phyloP scores from a whole-genome alignment of 2,113 vertebrate genomes.

The Psilopsiagon aurifrons region DNA sequence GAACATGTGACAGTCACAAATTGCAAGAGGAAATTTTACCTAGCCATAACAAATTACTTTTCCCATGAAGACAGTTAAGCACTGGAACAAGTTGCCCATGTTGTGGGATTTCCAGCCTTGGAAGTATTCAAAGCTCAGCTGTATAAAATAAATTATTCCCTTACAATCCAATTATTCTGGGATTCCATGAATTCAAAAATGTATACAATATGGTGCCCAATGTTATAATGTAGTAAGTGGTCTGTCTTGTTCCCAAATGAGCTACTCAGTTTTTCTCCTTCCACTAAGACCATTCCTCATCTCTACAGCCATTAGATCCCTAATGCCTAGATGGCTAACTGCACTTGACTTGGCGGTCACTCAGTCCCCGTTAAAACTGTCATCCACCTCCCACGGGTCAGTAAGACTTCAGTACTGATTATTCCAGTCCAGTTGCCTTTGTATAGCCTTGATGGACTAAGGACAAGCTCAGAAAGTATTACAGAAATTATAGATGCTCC shows the following conservation, averaged over 20 bases:
- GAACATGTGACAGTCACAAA: neutral
- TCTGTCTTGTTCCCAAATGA: neutral
- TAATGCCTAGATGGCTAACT: neutral
- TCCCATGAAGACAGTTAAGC: neutral
- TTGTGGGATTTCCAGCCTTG: neutral
- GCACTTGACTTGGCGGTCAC: neutral
- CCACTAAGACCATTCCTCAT: neutral
- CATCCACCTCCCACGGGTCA: neutral
- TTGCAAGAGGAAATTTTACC: neutral
- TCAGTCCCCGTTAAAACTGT: neutral
- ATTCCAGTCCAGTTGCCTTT: neutral
- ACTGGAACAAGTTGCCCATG: neutral
- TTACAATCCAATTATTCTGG: neutral
- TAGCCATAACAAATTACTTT: neutral
- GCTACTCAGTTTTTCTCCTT: neutral
- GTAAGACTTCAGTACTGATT: neutral
- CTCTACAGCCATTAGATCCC: neutral
- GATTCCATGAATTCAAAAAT: neutral
- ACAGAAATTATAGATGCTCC: neutral
- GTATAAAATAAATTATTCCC: neutral
- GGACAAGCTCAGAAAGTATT: neutral
- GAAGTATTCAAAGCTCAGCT: neutral
- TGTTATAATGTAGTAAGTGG: neutral
- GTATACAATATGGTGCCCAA: neutral
- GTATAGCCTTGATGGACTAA: neutral